Conservation (phyloP, 1,140 invertebrate species). For the Drosophila mojavensis region DNA sequence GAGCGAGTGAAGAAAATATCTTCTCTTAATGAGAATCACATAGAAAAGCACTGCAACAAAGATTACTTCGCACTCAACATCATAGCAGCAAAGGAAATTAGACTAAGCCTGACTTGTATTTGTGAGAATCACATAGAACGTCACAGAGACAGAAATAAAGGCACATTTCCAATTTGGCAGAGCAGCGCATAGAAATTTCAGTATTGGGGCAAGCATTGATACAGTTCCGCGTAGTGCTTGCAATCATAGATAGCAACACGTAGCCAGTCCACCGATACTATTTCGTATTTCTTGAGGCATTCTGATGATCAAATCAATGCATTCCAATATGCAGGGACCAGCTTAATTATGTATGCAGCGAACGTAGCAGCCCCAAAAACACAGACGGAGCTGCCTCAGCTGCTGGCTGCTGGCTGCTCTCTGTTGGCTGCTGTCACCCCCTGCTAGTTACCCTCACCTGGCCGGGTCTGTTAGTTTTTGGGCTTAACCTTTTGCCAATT, state of each 20-base stretch:
- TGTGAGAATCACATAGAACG: too few relatives aligned
- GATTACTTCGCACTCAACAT: too few relatives aligned
- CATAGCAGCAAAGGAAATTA: too few relatives aligned
- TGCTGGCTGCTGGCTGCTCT: neutral
- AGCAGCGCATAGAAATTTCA: too few relatives aligned
- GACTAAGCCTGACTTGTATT: too few relatives aligned
- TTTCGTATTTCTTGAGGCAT: neutral
- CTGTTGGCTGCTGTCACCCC: neutral
- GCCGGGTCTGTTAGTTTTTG: conserved; percentile 68
- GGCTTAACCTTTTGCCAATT: conserved; percentile 81
- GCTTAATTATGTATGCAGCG: conserved; percentile 73
- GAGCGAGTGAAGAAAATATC: too few relatives aligned
- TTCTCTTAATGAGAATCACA: too few relatives aligned
- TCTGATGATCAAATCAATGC: conserved; percentile 55
- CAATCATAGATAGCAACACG: conserved; percentile 1
- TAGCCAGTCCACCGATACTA: neutral
- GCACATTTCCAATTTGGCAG: neutral
- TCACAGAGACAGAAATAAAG: neutral
- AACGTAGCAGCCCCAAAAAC: conserved; percentile 50
- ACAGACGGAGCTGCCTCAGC: conserved; percentile 9
- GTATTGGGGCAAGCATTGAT: too few relatives aligned
- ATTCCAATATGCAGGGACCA: conserved; percentile 57
- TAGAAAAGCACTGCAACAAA: too few relatives aligned
- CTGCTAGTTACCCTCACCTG: neutral
- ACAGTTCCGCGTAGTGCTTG: neutral